Evolutionary conservation across 2,888 invertebrate genomes (phyloP), one percentile per base, ranked within the genome.

Genomic region (Oxyteleia sp.): DNA sequence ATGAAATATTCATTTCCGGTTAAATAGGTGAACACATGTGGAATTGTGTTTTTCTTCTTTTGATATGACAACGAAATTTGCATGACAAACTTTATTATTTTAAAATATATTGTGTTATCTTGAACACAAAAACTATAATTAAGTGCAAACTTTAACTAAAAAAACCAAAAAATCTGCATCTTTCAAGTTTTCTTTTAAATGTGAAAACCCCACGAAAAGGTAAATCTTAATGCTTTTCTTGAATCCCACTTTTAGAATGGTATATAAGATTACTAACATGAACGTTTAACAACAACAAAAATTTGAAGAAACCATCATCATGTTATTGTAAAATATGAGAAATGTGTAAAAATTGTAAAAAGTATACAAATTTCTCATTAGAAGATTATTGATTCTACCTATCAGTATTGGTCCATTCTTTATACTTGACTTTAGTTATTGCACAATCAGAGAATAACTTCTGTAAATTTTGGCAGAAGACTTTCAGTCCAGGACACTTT

Each of bases 401-500:
- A 45, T 69, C 69, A 26, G 49, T 38, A 16, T 23, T 18, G 0
- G 45, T 38, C 69, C 55, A 69, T 45, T 69, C 43, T 45, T 53
- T 53, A 41, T 29, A 69, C 15, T 2, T 10, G 38, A 66, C 20
- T 8, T 16, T 38, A 16, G 49, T 38, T 16, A 66, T 15, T 2
- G 8, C 11, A 7, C 53, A 26, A n/a, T 57, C 45, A 1, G 13
- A 41, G 41, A 57, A 57, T 26, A 57, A 35, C 15, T 15, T 38
- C 8, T 45, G 13, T 11, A 69, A 35, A 45, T 66, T 68, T 4
- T 38, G 11, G 16, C 47, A 75, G 64, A 64, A 63, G 5, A 8
- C 41, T n/a, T 43, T 23, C 45, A 15, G 10, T 8, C 76, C 76
- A 35, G 61, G 76, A 32, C 68, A 76, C 0, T 68, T 51, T 32